Evolutionary conservation across 2,888 invertebrate species (phyloP).

Genomic region (Meteorus cinctellus): DNA sequence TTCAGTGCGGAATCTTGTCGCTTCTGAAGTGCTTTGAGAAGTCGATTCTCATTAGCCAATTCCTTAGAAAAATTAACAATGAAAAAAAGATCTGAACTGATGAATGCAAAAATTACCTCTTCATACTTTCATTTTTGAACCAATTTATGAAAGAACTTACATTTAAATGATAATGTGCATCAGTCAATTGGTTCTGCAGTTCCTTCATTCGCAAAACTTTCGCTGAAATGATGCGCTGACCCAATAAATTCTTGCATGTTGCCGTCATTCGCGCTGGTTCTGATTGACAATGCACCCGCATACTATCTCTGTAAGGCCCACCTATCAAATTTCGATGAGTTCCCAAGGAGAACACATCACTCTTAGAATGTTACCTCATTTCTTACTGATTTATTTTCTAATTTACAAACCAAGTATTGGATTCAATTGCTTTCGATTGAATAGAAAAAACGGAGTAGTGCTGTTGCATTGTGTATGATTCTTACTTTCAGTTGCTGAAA

Average conservation of each 20-base stretch:
- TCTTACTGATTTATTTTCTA: not conserved
- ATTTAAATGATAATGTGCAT: constrained; percentile 85
- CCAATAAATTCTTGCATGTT: constrained; percentile 58
- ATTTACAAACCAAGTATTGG: constrained; percentile 63
- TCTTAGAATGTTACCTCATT: constrained; percentile 7
- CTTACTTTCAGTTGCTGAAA: constrained; percentile 55
- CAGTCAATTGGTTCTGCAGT: constrained; percentile 85
- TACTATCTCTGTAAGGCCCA: constrained; percentile 72
- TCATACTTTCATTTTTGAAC: not conserved
- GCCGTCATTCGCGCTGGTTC: constrained; percentile 54
- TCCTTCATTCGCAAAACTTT: constrained; percentile 84
- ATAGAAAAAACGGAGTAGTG: constrained; percentile 53
- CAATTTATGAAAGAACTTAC: constrained; percentile 73
- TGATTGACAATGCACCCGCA: constrained; percentile 70
- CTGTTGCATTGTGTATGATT: constrained; percentile 55
- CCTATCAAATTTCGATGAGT: constrained; percentile 42
- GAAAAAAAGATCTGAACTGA: constrained; percentile 61
- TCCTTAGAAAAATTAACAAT: constrained; percentile 74
- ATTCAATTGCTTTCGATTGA: constrained; percentile 63
- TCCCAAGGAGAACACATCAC: not conserved
- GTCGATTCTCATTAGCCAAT: constrained; percentile 82
- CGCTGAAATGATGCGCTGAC: constrained; percentile 84
- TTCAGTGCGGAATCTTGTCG: constrained; percentile 86
- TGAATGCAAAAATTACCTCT: not conserved
- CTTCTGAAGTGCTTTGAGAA: constrained; percentile 84